Conservation (phyloP, 1,140 invertebrate species). For the Drosophila kepulauana region DNA sequence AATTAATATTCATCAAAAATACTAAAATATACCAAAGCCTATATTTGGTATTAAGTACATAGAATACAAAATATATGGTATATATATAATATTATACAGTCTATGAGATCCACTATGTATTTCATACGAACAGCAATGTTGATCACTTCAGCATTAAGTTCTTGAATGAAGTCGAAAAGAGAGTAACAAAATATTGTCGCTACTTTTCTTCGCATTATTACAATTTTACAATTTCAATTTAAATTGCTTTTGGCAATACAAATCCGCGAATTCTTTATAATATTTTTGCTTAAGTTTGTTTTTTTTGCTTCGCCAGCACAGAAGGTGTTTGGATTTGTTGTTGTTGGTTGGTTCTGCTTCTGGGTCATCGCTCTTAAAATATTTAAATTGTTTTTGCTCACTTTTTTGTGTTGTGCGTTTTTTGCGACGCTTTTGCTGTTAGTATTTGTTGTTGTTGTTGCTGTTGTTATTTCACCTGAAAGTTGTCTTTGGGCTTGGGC, state of each 20-base stretch:
- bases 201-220: slow-evolving; percentile 37
- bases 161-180: slow-evolving; percentile 30
- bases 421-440: slow-evolving; percentile 39
- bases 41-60: no score
- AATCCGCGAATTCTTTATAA: slow-evolving; percentile 60
- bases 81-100: no score
- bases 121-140: no score
- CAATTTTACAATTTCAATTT: slow-evolving; percentile 62
- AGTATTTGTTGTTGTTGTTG: slow-evolving; percentile 46
- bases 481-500: slow-evolving; percentile 72
- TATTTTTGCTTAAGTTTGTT: slow-evolving; percentile 22
- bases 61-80: no score
- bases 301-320: slow-evolving; percentile 49
- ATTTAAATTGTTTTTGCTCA: slow-evolving; percentile 79
- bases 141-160: slow-evolving; percentile 23
- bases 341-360: slow-evolving; percentile 58
- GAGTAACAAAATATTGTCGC: background rate
- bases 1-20: no score
- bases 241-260: slow-evolving; percentile 43
- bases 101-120: no score
- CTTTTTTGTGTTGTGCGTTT: slow-evolving; percentile 37
- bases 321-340: slow-evolving; percentile 68
- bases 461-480: slow-evolving; percentile 73
- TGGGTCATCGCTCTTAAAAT: slow-evolving; percentile 83
- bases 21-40: no score